Base-by-base conservation (phyloP, 2,888 invertebrate genomes). In the Syritta pipiens region DNA sequence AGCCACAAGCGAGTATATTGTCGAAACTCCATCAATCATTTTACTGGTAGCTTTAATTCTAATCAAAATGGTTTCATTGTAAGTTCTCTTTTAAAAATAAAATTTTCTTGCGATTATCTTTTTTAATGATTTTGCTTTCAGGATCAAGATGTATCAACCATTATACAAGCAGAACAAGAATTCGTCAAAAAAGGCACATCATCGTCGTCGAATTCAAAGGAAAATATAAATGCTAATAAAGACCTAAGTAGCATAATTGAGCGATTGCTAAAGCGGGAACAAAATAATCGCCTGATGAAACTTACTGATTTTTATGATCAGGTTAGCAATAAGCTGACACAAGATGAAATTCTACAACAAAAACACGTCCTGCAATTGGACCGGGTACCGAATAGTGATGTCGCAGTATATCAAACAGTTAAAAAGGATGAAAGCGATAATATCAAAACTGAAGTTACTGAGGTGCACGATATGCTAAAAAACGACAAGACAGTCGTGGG, bases 1-100 rank as follows among this genome's bases (percentile, higher is more conserved):
- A 93, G 95, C 28, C 97, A 97, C 87, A 97, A 97, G 89, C 91
- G 96, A 71, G 92, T 93, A 32, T 97, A 94, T 86, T 97, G 97
- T 85, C 91, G 89, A 82, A 91, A 91, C 65, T 91, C 90, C 81
- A 92, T 90, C 83, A 90, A 89, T 83, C 84, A 89, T 83, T 85
- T 89, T 48, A 87, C 88, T 2, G 74, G 89, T 62, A 90, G 90
- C 84, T 89, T 89, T 40, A 89, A 90, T 82, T 90, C 90, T 83
- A 84, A 89, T 42, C 89, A 89, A 81, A 86, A 89, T 82, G 85
- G 87, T 82, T 90, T 90, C 81, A 81, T 83, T 46, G 83, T 83
- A 82, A 83, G 83, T 81, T 3, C 30, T 46, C 28, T 30, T 24
- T 28, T 20, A 57, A n/a, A 32, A 19, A 4, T 30, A 14, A 28